phyloP scores from a whole-genome alignment of 2,888 invertebrate species.

The Crioceris asparagi region DNA sequence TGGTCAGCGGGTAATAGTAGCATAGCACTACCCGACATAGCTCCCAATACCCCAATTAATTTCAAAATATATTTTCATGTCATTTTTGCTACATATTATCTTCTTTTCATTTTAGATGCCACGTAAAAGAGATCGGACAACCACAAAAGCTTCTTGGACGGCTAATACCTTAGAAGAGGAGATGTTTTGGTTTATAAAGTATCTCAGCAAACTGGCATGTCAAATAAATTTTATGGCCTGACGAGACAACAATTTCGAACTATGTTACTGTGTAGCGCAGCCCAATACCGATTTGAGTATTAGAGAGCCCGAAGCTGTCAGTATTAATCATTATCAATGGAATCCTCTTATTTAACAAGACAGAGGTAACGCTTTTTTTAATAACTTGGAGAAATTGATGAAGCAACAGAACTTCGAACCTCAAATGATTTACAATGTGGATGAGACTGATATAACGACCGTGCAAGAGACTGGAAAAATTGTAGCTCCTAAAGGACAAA shows the following conservation, averaged over 20 bases:
- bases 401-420: neutral
- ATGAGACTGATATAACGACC: neutral
- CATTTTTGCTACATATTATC: neutral
- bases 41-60: too few relatives aligned
- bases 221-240: neutral
- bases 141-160: neutral
- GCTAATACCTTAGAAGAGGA: neutral
- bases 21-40: too few relatives aligned
- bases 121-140: neutral
- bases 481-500: neutral
- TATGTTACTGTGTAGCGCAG: neutral
- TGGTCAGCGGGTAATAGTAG: too few relatives aligned
- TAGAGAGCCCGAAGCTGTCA: neutral
- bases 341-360: too few relatives aligned
- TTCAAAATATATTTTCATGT: too few relatives aligned
- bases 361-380: constrained; percentile 6
- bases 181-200: too few relatives aligned
- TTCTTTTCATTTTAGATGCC: neutral
- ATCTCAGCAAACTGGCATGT: too few relatives aligned
- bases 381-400: constrained; percentile 1
- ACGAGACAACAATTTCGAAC: neutral
- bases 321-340: too few relatives aligned
- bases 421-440: neutral
- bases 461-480: neutral
- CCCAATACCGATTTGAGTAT: neutral